Evolutionary conservation across 2,888 invertebrate genomes (phyloP), one percentile per base, ranked within the genome.

Genomic region (Camptogramma bilineatum): DNA sequence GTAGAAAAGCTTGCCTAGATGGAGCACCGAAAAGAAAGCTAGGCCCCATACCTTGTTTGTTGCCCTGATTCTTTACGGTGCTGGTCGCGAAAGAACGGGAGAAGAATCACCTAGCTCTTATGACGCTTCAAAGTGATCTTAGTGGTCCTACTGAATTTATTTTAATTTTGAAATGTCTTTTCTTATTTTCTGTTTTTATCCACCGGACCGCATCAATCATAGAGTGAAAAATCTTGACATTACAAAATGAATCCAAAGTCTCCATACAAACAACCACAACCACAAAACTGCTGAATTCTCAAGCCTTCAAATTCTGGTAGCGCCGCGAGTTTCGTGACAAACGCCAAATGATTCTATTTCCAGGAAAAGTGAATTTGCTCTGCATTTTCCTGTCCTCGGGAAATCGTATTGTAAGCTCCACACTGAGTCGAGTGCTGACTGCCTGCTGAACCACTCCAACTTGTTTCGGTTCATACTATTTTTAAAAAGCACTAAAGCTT

Each of bases 331-430:
- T 66, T 50, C 67, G 68, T 68, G 69, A 71, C 69, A 68, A 72
- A 71, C 68, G 56, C 66, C 69, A 71, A 73, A 71, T 71, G 68
- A 71, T 68, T 73, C 66, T 61, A 71, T 73, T 73, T 64, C 62
- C 66, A 34, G 39, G 44, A 56, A 67, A 70, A 71, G 59, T 70
- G 68, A 65, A 71, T 71, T 71, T 68, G 60, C 70, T 53, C 31
- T 62, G 64, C 64, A 69, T 66, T 66, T 69, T 66, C 66, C 54
- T 54, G 56, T 50, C 31, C 51, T 51, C 48, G 50, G 65, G 54
- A 64, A 62, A 66, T 68, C 59, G 52, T 53, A 53, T 65, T 65
- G 58, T 52, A 56, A 57, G 54, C 62, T 62, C 50, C 4, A 44
- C 34, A 42, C 60, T 0, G 34, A 39, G 34, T 39, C 19, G 53